Evolutionary conservation across 1,140 invertebrate species (phyloP).

Genomic region (Psilanteris sp.): DNA sequence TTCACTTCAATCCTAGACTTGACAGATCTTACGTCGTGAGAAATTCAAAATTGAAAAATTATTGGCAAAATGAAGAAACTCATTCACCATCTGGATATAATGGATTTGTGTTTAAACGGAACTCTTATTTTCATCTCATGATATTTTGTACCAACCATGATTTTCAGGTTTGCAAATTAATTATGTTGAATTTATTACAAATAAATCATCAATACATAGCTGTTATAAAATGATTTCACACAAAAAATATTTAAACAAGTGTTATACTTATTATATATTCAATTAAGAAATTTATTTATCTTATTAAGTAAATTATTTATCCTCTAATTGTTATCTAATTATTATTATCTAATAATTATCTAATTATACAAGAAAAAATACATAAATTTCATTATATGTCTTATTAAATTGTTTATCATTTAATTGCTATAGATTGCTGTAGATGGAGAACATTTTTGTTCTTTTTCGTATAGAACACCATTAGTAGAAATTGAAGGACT

Average conservation of each 20-base stretch:
- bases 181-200: too few relatives aligned
- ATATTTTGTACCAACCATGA: constrained; percentile 73
- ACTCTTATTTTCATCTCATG: constrained; percentile 73
- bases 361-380: too few relatives aligned
- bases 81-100: constrained; percentile 76
- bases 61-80: constrained; percentile 87
- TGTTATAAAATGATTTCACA: too few relatives aligned
- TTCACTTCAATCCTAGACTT: constrained; percentile 90
- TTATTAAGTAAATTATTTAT: too few relatives aligned
- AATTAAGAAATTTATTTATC: too few relatives aligned
- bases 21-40: constrained; percentile 88
- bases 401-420: too few relatives aligned
- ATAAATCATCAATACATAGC: too few relatives aligned
- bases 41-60: constrained; percentile 82
- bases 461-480: constrained; percentile 84
- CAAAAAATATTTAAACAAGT: too few relatives aligned
- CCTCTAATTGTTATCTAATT: too few relatives aligned
- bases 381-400: too few relatives aligned
- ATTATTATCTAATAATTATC: too few relatives aligned
- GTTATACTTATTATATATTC: too few relatives aligned
- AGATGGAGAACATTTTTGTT: constrained; percentile 86
- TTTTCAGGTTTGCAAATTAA: constrained; percentile 76
- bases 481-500: constrained; percentile 80
- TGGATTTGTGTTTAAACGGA: constrained; percentile 67
- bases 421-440: constrained; percentile 82